Conservation (phyloP, 2,113 vertebrate species). For the Tretioscincus oriximinensis region DNA sequence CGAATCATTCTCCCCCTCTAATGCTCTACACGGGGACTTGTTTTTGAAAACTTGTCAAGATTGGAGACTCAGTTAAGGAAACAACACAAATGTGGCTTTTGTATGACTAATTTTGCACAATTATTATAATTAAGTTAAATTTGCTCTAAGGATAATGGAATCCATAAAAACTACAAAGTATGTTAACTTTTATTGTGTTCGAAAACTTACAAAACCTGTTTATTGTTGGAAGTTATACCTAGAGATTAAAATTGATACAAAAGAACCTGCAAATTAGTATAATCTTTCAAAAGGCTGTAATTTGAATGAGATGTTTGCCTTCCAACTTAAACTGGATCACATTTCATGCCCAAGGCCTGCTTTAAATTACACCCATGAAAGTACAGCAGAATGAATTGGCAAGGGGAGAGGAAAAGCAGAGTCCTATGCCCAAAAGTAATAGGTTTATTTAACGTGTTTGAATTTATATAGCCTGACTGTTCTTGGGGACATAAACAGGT, state of each 20-base stretch:
- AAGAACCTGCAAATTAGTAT: slow-evolving; percentile 22
- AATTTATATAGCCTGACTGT: neutral
- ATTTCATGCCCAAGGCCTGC: slow-evolving; percentile 18
- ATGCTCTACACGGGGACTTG: neutral
- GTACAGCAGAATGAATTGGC: neutral
- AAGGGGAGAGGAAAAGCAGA: slow-evolving; percentile 11
- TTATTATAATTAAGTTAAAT: slow-evolving; percentile 28
- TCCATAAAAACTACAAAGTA: slow-evolving; percentile 19
- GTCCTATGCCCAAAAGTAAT: neutral
- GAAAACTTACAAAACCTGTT: slow-evolving; percentile 14
- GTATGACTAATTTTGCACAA: slow-evolving; percentile 19
- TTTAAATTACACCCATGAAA: slow-evolving; percentile 23
- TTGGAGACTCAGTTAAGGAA: slow-evolving; percentile 5
- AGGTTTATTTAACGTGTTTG: neutral
- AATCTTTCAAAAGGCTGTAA: slow-evolving; percentile 20
- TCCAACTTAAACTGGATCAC: slow-evolving; percentile 13
- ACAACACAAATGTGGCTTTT: slow-evolving; percentile 20
- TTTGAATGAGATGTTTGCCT: slow-evolving; percentile 30
- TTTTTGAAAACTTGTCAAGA: slow-evolving; percentile 14
- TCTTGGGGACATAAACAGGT: neutral
- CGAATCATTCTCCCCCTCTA: neutral
- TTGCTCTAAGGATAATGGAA: neutral
- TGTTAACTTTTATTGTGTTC: slow-evolving; percentile 16
- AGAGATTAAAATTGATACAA: slow-evolving; percentile 27
- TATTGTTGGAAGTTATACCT: slow-evolving; percentile 28